phyloP scores from a whole-genome alignment of 2,113 vertebrate genomes.

The Protobothrops flavoviridis region DNA sequence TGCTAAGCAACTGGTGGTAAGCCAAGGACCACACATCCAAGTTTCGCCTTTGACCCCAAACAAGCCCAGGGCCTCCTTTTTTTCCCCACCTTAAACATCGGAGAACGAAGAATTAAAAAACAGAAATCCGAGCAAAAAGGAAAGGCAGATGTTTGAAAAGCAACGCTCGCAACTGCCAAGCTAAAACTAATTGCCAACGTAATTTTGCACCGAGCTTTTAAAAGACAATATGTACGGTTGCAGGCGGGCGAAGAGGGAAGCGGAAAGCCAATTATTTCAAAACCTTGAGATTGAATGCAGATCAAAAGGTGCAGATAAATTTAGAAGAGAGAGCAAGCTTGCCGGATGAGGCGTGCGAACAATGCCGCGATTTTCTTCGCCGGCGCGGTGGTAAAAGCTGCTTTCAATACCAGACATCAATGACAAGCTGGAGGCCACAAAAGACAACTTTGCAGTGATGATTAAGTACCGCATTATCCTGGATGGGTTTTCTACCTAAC shows the following conservation, averaged over 20 bases:
- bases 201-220: slow-evolving; percentile 8
- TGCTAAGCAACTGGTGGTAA: no score
- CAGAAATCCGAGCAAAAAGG: not conserved
- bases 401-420: not conserved
- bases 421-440: not conserved
- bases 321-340: not conserved
- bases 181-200: slow-evolving; percentile 37
- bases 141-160: not conserved
- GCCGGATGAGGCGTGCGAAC: not conserved
- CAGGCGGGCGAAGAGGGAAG: not conserved
- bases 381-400: not conserved
- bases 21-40: no score
- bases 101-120: not conserved
- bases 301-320: not conserved
- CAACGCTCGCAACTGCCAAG: not conserved
- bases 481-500: not conserved
- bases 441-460: not conserved
- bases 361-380: not conserved
- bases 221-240: not conserved
- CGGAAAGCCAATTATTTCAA: slow-evolving; percentile 41
- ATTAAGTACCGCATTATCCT: not conserved
- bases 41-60: no score
- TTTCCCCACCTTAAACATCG: not conserved
- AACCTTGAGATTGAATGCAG: slow-evolving; percentile 40
- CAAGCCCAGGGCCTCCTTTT: not conserved